Percentiles rank a stretch among this genome's conserved stretches.
phyloP scores from a whole-genome alignment of 2,113 vertebrate species.

The Gavia stellata region DNA sequence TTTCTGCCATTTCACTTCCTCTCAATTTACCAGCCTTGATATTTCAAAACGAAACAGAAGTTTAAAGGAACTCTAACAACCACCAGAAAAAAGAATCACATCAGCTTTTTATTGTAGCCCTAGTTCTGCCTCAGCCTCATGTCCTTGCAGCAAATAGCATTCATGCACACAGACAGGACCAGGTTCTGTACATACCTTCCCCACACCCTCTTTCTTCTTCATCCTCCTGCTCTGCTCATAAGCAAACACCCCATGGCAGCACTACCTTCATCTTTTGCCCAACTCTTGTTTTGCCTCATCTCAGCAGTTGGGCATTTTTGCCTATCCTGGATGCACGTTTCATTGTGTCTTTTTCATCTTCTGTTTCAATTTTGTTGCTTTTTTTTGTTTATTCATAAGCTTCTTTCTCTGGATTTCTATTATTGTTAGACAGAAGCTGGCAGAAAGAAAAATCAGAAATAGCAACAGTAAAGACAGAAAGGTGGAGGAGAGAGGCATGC shows the following conservation, averaged over 20 bases:
- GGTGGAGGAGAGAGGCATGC: neutral
- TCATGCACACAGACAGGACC: neutral
- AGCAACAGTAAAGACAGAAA: slow-evolving; percentile 9
- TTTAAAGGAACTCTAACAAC: neutral
- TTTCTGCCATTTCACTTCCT: neutral
- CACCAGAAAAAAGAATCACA: neutral
- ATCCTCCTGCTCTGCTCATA: neutral
- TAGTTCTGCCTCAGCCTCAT: neutral
- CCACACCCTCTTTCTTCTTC: neutral
- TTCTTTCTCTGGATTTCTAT: slow-evolving; percentile 22
- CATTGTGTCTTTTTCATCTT: neutral
- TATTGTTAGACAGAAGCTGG: slow-evolving; percentile 16
- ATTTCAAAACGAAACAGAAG: neutral
- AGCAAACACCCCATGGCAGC: neutral
- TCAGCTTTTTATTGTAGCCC: neutral
- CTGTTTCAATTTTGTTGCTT: neutral
- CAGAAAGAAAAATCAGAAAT: slow-evolving; percentile 48
- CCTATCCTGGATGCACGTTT: neutral
- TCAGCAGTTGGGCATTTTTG: neutral
- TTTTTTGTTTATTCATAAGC: neutral
- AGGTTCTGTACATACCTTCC: neutral
- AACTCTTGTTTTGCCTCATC: neutral
- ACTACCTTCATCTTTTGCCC: neutral
- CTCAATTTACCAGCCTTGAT: neutral
- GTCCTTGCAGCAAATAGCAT: neutral